Evolutionary conservation across 1,140 invertebrate species (phyloP), one percentile per base, ranked within the genome.

Genomic region (Episyrphus balteatus): DNA sequence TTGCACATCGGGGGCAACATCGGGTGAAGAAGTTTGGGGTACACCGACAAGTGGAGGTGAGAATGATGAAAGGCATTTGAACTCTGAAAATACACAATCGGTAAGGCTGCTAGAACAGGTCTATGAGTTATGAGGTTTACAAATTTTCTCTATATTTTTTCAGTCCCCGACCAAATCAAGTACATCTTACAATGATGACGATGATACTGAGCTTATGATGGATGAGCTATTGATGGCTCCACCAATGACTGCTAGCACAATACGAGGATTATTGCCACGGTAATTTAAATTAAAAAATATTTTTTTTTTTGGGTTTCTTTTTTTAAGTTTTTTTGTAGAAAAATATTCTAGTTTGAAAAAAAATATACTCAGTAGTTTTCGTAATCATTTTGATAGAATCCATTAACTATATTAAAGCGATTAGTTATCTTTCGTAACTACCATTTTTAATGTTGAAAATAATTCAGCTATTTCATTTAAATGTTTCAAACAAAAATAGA

Each of bases 11-110:
- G 85, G 83, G 1, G 85, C 80, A 0, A 83, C 81, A 13, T 87
- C 84, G 3, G 85, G 84, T 0, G 85, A 88, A 61, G 86, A 89
- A 59, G 81, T 86, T 30, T 89, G 85, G 86, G 86, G 86, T 2
- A 89, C 86, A 1, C 85, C 85, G 3, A 88, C 85, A 2, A 88
- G 84, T 48, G 84, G 84, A 3, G 85, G 83, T 14, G 78, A 86
- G 8, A 80, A 84, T 54, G 84, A 86, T 43, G 84, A 87, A 51
- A 53, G 69, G 42, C 61, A 71, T 38, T 73, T 75, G 46, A 81
- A 79, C 61, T 80, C 76, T 40, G 78, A 78, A 58, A 75, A 76
- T 46, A 79, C 77, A 15, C 67, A 78, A 48, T 81, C 80, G 70
- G 79, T 82, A 70, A 69, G 68, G 18, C 31, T 30, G 13, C 42